These are phyloP conservation scores for Watsonalla binaria DNA, from an alignment of 2,888 invertebrate genomes.

Conservation along the genomic window DNA sequence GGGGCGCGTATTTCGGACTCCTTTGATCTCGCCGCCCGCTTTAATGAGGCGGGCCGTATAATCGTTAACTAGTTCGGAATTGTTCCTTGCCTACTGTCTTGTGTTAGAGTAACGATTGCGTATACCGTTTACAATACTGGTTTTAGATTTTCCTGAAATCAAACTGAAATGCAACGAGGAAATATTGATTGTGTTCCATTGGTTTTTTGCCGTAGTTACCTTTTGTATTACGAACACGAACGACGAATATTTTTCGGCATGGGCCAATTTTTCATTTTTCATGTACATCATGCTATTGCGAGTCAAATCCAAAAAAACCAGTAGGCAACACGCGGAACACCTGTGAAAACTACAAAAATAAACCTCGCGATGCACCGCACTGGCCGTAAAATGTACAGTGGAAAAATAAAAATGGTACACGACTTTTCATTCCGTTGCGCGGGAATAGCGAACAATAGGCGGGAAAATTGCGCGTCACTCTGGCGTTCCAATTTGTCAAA, in stretches of 20 bases:
- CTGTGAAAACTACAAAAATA: conserved; percentile 46
- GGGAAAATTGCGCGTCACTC: conserved; percentile 79
- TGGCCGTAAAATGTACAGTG: conserved; percentile 53
- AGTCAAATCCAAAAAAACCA: conserved; percentile 51
- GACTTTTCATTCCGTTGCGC: conserved; percentile 77
- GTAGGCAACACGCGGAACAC: conserved; percentile 55
- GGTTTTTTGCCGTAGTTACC: conserved; percentile 13
- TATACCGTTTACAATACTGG: conserved; percentile 37
- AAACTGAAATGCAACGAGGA: neutral
- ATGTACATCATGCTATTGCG: conserved; percentile 10
- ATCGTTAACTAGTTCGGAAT: conserved; percentile 67
- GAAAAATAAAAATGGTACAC: conserved; percentile 60
- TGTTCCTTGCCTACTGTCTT: conserved; percentile 57
- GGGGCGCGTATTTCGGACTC: conserved; percentile 75
- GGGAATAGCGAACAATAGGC: conserved; percentile 75
- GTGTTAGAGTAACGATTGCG: conserved; percentile 48
- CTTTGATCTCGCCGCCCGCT: conserved; percentile 81
- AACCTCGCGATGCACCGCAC: conserved; percentile 35
- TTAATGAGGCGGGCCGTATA: conserved; percentile 70
- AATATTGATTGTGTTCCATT: neutral
- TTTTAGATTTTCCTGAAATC: conserved; percentile 25
- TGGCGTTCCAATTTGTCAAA: conserved; percentile 78
- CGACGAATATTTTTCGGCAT: neutral
- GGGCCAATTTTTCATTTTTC: neutral
- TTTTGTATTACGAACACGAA: too few species aligned